These are phyloP conservation scores for Rhynchomys soricoides DNA, from an alignment of 2,113 vertebrate genomes.

Conservation along the genomic window DNA sequence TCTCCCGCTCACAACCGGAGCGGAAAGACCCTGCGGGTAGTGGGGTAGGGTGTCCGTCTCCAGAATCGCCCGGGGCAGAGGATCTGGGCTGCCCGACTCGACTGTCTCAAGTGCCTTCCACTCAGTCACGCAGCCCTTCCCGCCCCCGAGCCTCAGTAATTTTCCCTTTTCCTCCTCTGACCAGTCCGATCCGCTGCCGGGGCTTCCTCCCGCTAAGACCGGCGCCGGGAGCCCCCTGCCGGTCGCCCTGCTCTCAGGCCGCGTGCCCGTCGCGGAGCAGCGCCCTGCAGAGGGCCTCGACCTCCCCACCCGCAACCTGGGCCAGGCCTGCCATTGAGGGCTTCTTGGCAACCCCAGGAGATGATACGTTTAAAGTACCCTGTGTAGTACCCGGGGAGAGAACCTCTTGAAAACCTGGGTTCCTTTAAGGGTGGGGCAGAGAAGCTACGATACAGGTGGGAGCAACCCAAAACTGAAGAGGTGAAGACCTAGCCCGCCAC, in stretches of 20 bases:
- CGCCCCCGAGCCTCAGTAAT: conserved; percentile 65
- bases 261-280: not conserved
- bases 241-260: conserved; percentile 1
- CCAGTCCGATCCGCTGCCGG: conserved; percentile 46
- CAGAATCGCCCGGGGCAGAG: not conserved
- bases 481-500: not conserved
- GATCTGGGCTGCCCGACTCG: not conserved
- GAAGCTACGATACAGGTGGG: not conserved
- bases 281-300: not conserved
- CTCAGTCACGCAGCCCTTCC: conserved; percentile 54
- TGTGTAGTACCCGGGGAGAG: not conserved
- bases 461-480: not conserved
- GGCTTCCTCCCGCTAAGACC: conserved; percentile 44
- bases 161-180: conserved; percentile 73
- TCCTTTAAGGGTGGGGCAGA: not conserved
- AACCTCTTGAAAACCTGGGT: conserved; percentile 33
- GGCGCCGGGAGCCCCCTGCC: conserved; percentile 76
- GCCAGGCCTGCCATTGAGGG: not conserved
- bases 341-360: not conserved
- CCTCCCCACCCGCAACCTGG: not conserved
- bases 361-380: not conserved
- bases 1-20: not conserved
- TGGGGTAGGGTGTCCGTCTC: not conserved
- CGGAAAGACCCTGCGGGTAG: not conserved
- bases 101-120: conserved; percentile 52